Base-by-base conservation (phyloP, 2,888 invertebrate genomes). In the Acholoe squamosa region DNA sequence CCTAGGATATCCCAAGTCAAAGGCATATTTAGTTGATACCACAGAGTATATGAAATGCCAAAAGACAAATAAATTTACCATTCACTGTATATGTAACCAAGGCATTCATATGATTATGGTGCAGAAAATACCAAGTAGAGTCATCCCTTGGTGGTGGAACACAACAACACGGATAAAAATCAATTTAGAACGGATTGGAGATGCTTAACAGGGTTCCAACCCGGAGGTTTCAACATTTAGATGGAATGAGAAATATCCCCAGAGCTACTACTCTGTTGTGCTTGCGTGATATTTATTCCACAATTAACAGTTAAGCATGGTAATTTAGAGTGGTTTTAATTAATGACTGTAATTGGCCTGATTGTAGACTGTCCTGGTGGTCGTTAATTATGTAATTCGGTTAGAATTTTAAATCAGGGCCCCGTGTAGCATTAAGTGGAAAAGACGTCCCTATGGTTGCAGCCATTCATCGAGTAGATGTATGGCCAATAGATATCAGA, bases 131-230 rank as follows among this genome's bases (percentile, higher is more conserved):
- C 28, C 71, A 71, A 71, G 28, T 71, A 71, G 14, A 0, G 28
- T 0, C 0, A 71, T 28, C 71, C 1, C 31, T 71, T 71, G 25
- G 28, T 25, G 14, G 31, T 67, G 67, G 28, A 1, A n/a, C 31
- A 14, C 71, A 1, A 14, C 25, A 28, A 5, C 19, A 5, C 0
- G 7, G 14, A 28, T 14, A 16, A 5, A 28, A 71, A 71, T 28
- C 7, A 25, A 28, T 14, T 7, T 28, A 71, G 31, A 22, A 71
- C 5, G 12, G 31, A 71, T 71, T 16, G 71, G 14, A 28, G 71
- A 71, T 71, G 31, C 71, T 71, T 71, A 71, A 71, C 71, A 71
- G 71, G 31, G 71, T n/a, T 25, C 25, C 25, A 25, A n/a, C n/a
- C n/a, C n/a, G n/a, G n/a, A n/a, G n/a, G n/a, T n/a, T n/a, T n/a